Evolutionary conservation across 2,888 invertebrate species (phyloP).

Genomic region (Eristalis intricaria): DNA sequence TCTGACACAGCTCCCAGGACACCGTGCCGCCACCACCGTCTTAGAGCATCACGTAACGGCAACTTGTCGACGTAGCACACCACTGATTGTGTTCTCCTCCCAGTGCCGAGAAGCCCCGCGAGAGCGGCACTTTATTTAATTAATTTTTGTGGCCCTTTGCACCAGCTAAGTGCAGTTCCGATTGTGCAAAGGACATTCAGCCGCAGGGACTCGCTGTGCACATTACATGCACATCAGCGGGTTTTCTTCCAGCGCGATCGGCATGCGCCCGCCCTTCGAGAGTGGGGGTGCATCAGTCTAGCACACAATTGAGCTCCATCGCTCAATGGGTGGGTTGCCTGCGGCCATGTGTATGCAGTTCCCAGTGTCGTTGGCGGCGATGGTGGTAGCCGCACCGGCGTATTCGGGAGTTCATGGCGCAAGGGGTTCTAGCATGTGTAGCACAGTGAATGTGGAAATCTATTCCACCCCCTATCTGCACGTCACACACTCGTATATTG

Average conservation of each 20-base stretch:
- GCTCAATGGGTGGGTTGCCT: not conserved
- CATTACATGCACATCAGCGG: constrained; percentile 30
- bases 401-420: constrained; percentile 23
- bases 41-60: not conserved
- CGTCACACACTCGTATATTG: not conserved
- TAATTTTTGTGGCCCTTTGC: constrained; percentile 49
- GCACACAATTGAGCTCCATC: constrained; percentile 6
- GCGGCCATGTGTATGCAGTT: constrained; percentile 10
- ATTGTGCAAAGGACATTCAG: constrained; percentile 38
- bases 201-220: constrained; percentile 22
- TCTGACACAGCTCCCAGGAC: not conserved
- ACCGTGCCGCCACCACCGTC: too few species aligned
- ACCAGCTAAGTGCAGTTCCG: constrained; percentile 44
- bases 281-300: not conserved
- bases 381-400: constrained; percentile 7
- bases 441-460: constrained; percentile 15
- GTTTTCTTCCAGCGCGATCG: constrained; percentile 12
- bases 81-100: constrained; percentile 5
- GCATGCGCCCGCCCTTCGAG: not conserved
- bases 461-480: not conserved
- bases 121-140: constrained; percentile 60
- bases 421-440: constrained; percentile 1
- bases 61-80: constrained; percentile 31
- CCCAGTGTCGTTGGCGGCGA: not conserved
- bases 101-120: not conserved